These are phyloP conservation scores for Portunus trituberculatus DNA, from an alignment of 1,140 invertebrate species.

Conservation along the genomic window DNA sequence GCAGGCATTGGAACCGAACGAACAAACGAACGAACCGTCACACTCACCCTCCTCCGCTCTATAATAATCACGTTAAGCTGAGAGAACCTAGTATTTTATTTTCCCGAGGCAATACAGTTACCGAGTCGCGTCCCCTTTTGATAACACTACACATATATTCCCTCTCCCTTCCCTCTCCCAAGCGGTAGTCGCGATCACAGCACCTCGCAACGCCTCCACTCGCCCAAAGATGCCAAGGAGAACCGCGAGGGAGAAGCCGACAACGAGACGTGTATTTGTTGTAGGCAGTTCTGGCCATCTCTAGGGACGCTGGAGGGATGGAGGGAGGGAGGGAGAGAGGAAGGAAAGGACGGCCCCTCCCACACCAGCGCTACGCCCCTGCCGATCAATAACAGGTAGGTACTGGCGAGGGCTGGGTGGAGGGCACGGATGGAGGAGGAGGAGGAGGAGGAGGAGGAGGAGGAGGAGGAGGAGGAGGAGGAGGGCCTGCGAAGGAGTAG, in stretches of 20 bases:
- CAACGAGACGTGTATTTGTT: neutral
- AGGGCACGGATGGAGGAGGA: neutral
- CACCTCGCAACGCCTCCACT: neutral
- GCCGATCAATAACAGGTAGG: slow-evolving; percentile 11
- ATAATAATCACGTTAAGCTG: too few species aligned
- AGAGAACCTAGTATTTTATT: too few species aligned
- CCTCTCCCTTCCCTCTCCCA: too few species aligned
- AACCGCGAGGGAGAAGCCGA: neutral
- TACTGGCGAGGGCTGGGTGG: neutral
- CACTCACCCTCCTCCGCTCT: too few species aligned
- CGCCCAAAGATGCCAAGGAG: neutral
- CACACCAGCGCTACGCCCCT: neutral
- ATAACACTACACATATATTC: too few species aligned
- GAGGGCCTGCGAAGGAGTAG: neutral
- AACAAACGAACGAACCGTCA: too few species aligned
- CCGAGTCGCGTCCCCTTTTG: too few species aligned
- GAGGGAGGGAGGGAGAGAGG: too few species aligned
- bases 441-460: neutral
- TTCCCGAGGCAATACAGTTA: too few species aligned
- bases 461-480: neutral
- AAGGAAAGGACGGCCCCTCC: neutral
- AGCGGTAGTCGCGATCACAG: too few species aligned
- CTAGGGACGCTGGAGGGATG: neutral
- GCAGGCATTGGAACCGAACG: too few species aligned
- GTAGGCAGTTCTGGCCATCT: slow-evolving; percentile 8